Evolutionary conservation across 2,888 invertebrate species (phyloP).

Genomic region (Callyntrura sp.): DNA sequence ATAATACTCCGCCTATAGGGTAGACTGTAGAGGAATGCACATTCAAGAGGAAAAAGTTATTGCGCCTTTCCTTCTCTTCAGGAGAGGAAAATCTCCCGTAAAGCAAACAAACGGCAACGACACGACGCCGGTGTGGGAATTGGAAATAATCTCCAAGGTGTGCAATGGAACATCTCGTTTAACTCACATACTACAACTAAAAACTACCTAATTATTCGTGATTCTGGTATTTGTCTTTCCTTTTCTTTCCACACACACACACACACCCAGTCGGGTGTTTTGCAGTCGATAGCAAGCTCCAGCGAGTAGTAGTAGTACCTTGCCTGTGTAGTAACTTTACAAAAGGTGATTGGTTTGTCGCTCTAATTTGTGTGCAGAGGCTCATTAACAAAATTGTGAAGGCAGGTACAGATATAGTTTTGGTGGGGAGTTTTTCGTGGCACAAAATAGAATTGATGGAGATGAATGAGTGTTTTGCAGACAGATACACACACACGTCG

Average conservation of each 20-base stretch:
- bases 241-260: no score
- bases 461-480: conserved; percentile 37
- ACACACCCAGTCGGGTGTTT: no score
- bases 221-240: no score
- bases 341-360: neutral
- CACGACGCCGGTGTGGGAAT: conserved; percentile 19
- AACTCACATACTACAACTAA: no score
- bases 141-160: conserved; percentile 33
- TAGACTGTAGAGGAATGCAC: neutral
- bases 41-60: neutral
- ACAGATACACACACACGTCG: no score
- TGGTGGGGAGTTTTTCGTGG: neutral
- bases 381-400: conserved; percentile 19
- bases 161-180: no score
- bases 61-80: no score
- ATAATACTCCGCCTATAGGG: neutral
- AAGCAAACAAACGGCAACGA: neutral
- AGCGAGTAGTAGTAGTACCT: no score
- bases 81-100: neutral
- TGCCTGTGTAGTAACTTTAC: no score
- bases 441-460: conserved; percentile 41
- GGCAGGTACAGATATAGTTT: no score
- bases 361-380: neutral
- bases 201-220: no score
- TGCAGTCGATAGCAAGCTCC: no score